Evolutionary conservation across 2,888 invertebrate genomes (phyloP), one percentile per base, ranked within the genome.

Genomic region (Julus scandinavius): DNA sequence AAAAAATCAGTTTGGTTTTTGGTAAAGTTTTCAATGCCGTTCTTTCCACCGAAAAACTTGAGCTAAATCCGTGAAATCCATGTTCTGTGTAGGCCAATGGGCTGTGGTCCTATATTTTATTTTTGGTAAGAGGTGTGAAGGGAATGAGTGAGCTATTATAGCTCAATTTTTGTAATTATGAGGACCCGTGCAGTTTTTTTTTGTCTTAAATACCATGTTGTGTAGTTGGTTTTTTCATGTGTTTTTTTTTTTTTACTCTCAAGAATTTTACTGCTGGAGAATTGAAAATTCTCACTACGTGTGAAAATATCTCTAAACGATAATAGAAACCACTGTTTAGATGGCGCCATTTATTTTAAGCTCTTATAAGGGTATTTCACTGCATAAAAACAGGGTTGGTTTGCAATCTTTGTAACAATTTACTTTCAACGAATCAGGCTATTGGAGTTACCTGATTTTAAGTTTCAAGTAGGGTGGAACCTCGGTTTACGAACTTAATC

Each of bases 11-110:
- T 80, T 80, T 38, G 80, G 80, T 38, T 40, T 54, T 38, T 80
- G 80, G 38, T 38, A 80, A 15, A 80, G 3, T 80, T 80, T 80
- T 80, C 38, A 80, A 80, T 80, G 38, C 80, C 29, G 38, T 80
- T 38, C 80, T 80, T 15, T 13, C 80, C 38, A 80, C 80, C 80
- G 38, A 80, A 80, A 80, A 40, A 38, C 38, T 80, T 80, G 29
- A 80, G 29, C 80, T 80, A 80, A 80, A 80, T 80, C 80, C 80
- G 80, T 80, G 80, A 80, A 80, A 80, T 80, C 38, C 80, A 80
- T 80, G 38, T 80, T 80, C 80, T 29, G 80, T 72, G 72, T 11
- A 40, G 80, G 38, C 80, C 29, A 80, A 80, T 29, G 29, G 29
- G 80, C 38, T 80, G 38, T 80, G 38, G 80, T 80, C 80, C 80